These are phyloP conservation scores for mouse (Mus musculus) DNA, from an alignment of 2,113 vertebrate species.

Conservation along the genomic window DNA sequence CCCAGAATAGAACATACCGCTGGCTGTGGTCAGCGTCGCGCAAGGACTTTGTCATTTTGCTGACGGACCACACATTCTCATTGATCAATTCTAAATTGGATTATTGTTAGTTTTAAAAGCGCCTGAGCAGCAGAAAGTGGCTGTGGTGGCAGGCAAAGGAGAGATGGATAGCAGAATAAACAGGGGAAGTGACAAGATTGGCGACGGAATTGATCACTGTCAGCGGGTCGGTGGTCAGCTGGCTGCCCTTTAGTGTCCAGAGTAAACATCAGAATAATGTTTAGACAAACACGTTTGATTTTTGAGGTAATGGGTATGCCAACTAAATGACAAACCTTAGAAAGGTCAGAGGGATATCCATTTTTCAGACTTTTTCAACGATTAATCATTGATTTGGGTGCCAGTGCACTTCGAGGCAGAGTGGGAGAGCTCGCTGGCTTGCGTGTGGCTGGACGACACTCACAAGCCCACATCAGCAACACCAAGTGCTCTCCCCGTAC, in stretches of 20 bases:
- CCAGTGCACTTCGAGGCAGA: constrained; percentile 65
- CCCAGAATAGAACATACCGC: constrained; percentile 54
- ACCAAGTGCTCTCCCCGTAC: neutral
- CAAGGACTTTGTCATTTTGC: constrained; percentile 89
- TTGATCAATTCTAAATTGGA: constrained; percentile 93
- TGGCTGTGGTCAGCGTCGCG: constrained; percentile 85
- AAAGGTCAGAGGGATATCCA: constrained; percentile 91
- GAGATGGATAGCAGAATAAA: constrained; percentile 92
- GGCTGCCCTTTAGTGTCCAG: constrained; percentile 90
- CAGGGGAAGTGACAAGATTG: constrained; percentile 88
- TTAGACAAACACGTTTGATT: constrained; percentile 95
- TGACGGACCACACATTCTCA: constrained; percentile 89
- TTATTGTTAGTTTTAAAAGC: constrained; percentile 93
- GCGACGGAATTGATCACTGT: constrained; percentile 91
- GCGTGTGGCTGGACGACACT: neutral
- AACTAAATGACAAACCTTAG: constrained; percentile 91
- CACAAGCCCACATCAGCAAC: neutral
- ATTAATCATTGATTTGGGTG: constrained; percentile 87
- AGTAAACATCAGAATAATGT: constrained; percentile 92
- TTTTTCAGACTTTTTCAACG: constrained; percentile 90
- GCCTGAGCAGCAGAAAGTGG: constrained; percentile 92
- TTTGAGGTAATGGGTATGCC: constrained; percentile 92
- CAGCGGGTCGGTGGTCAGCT: constrained; percentile 90
- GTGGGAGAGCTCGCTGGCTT: constrained; percentile 41
- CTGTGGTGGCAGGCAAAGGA: constrained; percentile 86